Conservation (phyloP, 2,888 invertebrate genomes). For the Rhimphoctona megacephalus region DNA sequence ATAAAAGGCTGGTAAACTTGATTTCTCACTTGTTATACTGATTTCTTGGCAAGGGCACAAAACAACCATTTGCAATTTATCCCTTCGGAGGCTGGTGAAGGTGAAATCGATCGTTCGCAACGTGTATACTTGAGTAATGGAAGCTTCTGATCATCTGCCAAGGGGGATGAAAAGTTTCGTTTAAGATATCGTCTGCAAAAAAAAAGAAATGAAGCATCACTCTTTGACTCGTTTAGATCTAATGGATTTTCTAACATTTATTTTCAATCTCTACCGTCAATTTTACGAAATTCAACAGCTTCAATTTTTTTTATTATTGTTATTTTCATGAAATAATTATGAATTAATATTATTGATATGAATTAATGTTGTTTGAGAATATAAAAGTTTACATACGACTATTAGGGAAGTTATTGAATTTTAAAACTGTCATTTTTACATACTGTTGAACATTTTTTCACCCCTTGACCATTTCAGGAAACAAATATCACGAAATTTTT, state of each 20-base stretch:
- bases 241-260: not conserved
- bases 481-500: not conserved
- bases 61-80: slow-evolving; percentile 8
- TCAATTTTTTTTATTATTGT: not conserved
- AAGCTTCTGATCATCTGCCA: not conserved
- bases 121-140: slow-evolving; percentile 2
- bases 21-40: slow-evolving; percentile 16
- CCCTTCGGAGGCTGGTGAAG: not conserved
- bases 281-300: not conserved
- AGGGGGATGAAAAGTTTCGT: not conserved
- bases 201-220: not conserved
- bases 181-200: not conserved
- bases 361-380: too few relatives aligned
- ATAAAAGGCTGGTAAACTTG: slow-evolving; percentile 28
- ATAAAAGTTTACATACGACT: too few relatives aligned
- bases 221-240: not conserved
- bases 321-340: not conserved
- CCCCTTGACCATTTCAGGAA: too few relatives aligned
- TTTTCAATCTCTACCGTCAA: not conserved
- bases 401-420: too few relatives aligned
- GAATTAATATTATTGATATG: too few relatives aligned
- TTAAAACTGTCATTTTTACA: too few relatives aligned
- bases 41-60: slow-evolving; percentile 33
- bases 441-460: too few relatives aligned
- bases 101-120: slow-evolving; percentile 1